Base-by-base conservation (phyloP, 2,888 invertebrate genomes). In the Drosophila eohydei region DNA sequence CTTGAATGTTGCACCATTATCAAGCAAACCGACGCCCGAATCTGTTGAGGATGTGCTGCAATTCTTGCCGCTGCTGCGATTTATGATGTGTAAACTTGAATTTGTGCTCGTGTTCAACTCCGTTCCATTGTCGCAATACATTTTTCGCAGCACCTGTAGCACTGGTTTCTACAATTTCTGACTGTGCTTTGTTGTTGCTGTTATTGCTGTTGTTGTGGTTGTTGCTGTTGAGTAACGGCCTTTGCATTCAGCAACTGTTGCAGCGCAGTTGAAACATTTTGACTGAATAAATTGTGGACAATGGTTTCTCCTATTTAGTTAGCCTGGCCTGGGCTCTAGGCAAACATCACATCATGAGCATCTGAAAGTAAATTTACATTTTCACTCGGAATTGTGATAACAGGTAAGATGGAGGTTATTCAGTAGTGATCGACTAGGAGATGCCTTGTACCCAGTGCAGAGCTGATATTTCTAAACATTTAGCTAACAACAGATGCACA, bases 31-130 rank as follows among this genome's bases (percentile, higher is more conserved):
- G 40, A 92, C 91, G 40, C 92, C 92, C 16, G 92, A 92, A 79
- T 92, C 92, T 63, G 91, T 88, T 52, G 92, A 91, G 34, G 90
- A 90, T 69, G 91, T 88, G 71, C 91, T 91, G 76, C 89, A 82
- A 61, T 87, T 87, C 57, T 85, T 85, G 44, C 79, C 82, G 41
- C 76, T 81, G 14, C 77, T 62, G 52, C 84, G 60, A 54, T 84
- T 87, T 58, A 67, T 76, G 28, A 71, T 74, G 34, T 81, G 80
- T 36, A 64, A 55, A 43, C 72, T 83, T 30, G 62, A 62, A 56
- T 54, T 63, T 56, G 63, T 59, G 57, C 48, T 69, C 64, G 72
- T 70, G 61, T 65, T 87, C 61, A 84, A 60, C 74, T 90, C 88
- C 70, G 77, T 81, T 48, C 81, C 78, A 84, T 74, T 84, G 50